Conservation (phyloP, 2,888 invertebrate genomes). For the Spilosoma lubricipeda region DNA sequence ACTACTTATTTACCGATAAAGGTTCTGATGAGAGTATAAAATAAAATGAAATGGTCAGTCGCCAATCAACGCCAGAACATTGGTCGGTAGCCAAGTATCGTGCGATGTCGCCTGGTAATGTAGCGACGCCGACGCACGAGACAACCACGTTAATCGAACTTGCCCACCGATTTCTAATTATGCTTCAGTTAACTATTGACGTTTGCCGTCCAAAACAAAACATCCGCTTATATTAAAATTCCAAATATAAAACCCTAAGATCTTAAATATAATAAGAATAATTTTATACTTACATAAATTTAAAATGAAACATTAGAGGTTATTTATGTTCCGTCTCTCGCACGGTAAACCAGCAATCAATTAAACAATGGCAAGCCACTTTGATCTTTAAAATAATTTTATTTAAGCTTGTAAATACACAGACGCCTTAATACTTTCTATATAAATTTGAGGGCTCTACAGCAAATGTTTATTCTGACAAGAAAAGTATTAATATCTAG, state of each 20-base stretch:
- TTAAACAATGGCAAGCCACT: slow-evolving; percentile 43
- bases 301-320: slow-evolving; percentile 26
- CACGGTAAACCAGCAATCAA: slow-evolving; percentile 38
- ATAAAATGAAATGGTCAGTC: slow-evolving; percentile 78
- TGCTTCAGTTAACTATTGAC: slow-evolving; percentile 53
- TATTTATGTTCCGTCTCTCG: slow-evolving; percentile 36
- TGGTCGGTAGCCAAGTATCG: slow-evolving; percentile 79
- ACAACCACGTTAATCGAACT: slow-evolving; percentile 51
- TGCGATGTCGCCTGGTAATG: slow-evolving; percentile 53
- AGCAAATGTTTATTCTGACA: slow-evolving; percentile 11
- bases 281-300: slow-evolving; percentile 35
- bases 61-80: slow-evolving; percentile 72
- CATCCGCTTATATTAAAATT: slow-evolving; percentile 5
- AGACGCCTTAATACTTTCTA: slow-evolving; percentile 15
- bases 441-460: slow-evolving; percentile 12
- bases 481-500: slow-evolving; percentile 7
- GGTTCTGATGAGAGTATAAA: slow-evolving; percentile 81
- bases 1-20: slow-evolving; percentile 69
- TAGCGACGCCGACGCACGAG: slow-evolving; percentile 31
- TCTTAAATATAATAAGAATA: slow-evolving; percentile 24
- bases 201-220: slow-evolving; percentile 45
- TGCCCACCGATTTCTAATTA: slow-evolving; percentile 54
- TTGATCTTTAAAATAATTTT: slow-evolving; percentile 39
- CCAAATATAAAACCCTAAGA: slow-evolving; percentile 11
- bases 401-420: slow-evolving; percentile 12